Conservation (phyloP, 2,888 invertebrate genomes). For the Ferrisia virgata region DNA sequence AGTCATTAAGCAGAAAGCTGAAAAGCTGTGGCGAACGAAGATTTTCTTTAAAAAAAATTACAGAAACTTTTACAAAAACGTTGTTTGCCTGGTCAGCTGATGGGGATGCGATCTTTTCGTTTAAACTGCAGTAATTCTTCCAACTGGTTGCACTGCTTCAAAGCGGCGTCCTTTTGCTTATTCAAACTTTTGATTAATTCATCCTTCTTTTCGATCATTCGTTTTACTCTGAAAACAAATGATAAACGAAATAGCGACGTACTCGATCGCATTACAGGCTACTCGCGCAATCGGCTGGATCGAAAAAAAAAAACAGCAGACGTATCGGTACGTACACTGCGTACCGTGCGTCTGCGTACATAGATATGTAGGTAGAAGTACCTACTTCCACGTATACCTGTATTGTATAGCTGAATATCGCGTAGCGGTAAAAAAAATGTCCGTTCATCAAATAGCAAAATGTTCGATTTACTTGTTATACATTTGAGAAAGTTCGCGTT, state of each 20-base stretch:
- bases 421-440: too few species aligned
- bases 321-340: too few species aligned
- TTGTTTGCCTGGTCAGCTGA: background rate
- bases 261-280: background rate
- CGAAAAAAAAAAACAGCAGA: too few species aligned
- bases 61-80: too few species aligned
- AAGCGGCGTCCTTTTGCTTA: slow-evolving; percentile 66
- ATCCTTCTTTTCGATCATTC: slow-evolving; percentile 76
- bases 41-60: too few species aligned
- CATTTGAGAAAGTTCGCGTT: slow-evolving; percentile 73
- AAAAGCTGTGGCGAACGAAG: too few species aligned
- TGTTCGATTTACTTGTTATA: slow-evolving; percentile 75
- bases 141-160: slow-evolving; percentile 70
- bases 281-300: background rate
- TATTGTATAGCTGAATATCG: too few species aligned
- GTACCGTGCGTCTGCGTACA: too few species aligned
- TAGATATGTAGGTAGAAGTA: too few species aligned
- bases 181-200: slow-evolving; percentile 69
- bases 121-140: slow-evolving; percentile 72
- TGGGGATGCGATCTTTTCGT: slow-evolving; percentile 36
- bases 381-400: too few species aligned
- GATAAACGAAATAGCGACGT: background rate
- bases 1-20: too few species aligned
- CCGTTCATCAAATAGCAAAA: too few species aligned
- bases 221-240: slow-evolving; percentile 65